Conservation (phyloP, 2,888 invertebrate species). For the Operophtera brumata region DNA sequence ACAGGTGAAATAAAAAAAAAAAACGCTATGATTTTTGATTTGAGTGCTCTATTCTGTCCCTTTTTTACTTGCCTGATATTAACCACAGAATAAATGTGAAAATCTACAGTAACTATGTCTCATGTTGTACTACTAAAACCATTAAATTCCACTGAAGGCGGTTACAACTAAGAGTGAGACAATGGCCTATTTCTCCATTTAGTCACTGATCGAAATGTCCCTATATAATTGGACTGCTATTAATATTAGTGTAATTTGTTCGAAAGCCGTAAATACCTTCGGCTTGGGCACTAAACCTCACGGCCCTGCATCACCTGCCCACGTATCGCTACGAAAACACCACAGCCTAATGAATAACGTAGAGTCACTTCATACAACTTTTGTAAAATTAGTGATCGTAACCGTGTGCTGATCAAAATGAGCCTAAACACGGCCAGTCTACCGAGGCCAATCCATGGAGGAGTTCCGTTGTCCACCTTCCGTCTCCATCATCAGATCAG, state of each 20-base stretch:
- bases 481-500: no score
- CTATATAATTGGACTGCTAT: constrained; percentile 19
- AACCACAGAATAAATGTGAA: no score
- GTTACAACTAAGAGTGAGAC: not conserved
- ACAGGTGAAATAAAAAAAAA: no score
- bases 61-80: no score
- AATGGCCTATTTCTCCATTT: not conserved
- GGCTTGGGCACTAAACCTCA: constrained; percentile 20
- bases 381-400: no score
- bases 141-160: not conserved
- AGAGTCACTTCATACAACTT: not conserved
- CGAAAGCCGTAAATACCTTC: constrained; percentile 19
- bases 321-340: constrained; percentile 3
- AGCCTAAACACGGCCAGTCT: no score
- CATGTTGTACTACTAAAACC: no score
- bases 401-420: no score
- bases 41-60: no score
- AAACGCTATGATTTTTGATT: no score
- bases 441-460: no score
- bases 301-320: constrained; percentile 23
- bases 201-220: constrained; percentile 14
- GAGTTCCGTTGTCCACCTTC: no score
- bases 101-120: not conserved
- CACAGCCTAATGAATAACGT: constrained; percentile 2
- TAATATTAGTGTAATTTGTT: constrained; percentile 27